Conservation (phyloP, 2,888 invertebrate genomes). For the Rosalia funebris region DNA sequence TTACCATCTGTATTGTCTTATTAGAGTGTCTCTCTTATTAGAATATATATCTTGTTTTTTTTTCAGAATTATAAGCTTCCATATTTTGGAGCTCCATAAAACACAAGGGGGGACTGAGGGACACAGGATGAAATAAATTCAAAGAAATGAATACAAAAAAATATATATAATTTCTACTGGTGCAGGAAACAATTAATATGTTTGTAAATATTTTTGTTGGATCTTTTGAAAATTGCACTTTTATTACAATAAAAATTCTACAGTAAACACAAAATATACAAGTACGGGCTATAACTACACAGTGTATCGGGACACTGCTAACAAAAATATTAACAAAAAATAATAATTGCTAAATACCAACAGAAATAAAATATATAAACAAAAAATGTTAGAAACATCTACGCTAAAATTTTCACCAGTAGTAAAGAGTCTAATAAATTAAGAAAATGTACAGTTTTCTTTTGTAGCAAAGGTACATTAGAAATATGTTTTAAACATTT, state of each 20-base stretch:
- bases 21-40: too few relatives aligned
- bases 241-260: slow-evolving; percentile 50
- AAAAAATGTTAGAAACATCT: slow-evolving; percentile 56
- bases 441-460: slow-evolving; percentile 54
- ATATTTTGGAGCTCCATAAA: too few relatives aligned
- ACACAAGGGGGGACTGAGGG: slow-evolving; percentile 12
- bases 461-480: slow-evolving; percentile 55
- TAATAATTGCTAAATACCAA: slow-evolving; percentile 52
- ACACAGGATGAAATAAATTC: slow-evolving; percentile 40
- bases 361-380: slow-evolving; percentile 58
- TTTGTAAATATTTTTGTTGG: slow-evolving; percentile 56
- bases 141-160: slow-evolving; percentile 55
- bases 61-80: too few relatives aligned
- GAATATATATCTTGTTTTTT: too few relatives aligned
- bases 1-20: too few relatives aligned
- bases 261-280: slow-evolving; percentile 49
- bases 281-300: slow-evolving; percentile 45
- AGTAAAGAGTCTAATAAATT: slow-evolving; percentile 56
- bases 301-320: slow-evolving; percentile 42
- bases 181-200: slow-evolving; percentile 53
- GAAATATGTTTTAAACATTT: slow-evolving; percentile 54
- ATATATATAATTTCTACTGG: slow-evolving; percentile 60
- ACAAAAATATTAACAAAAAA: slow-evolving; percentile 57
- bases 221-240: slow-evolving; percentile 53
- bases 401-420: slow-evolving; percentile 56